Evolutionary conservation across 2,113 vertebrate species (phyloP).

Genomic region (Opisthocomus hoazin): DNA sequence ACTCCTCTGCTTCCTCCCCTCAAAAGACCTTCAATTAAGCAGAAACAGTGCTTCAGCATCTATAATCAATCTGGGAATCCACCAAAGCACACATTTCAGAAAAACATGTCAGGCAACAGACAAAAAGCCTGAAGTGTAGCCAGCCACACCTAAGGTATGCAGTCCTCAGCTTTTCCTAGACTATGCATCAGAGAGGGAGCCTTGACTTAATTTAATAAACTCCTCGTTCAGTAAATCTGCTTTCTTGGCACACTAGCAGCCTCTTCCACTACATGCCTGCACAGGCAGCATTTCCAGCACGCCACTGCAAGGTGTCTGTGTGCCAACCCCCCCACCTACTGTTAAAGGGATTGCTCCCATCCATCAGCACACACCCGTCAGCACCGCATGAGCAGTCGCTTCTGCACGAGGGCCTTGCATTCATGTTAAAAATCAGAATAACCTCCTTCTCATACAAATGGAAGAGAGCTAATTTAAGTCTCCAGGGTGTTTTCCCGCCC

Average conservation of each 20-base stretch:
- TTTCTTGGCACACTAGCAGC: background rate
- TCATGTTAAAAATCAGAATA: background rate
- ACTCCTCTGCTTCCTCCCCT: background rate
- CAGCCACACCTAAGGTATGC: background rate
- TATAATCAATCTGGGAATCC: background rate
- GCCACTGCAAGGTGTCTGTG: background rate
- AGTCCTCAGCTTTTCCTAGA: background rate
- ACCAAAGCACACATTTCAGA: background rate
- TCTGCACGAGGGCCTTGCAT: background rate
- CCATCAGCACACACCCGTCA: background rate
- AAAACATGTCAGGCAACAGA: background rate
- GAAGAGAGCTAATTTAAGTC: background rate
- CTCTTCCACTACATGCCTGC: background rate
- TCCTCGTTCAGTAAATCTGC: background rate
- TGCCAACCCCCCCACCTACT: background rate
- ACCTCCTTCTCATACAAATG: background rate
- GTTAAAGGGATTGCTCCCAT: background rate
- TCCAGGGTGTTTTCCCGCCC: background rate
- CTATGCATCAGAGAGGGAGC: background rate
- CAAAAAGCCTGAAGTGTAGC: background rate
- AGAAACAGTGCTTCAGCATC: background rate
- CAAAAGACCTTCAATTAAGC: background rate
- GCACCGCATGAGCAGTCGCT: background rate
- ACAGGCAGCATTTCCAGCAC: background rate
- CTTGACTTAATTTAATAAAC: background rate